Percentiles rank a stretch among this genome's conserved stretches.
These are phyloP conservation scores for Knipowitschia caucasica DNA, from an alignment of 2,797 vertebrate species.

Conservation along the genomic window DNA sequence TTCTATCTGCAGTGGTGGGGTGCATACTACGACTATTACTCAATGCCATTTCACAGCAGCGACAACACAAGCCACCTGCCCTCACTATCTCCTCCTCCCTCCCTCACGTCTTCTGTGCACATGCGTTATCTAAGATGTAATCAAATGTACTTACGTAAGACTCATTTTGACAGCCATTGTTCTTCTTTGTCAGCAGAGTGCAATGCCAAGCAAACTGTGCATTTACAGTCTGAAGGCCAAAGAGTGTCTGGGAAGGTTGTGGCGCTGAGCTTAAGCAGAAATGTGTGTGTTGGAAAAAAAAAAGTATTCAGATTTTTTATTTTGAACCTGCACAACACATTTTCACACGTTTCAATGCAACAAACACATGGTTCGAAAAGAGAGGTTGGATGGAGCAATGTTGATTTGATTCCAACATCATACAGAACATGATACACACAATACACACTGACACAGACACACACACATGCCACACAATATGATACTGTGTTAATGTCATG, in stretches of 20 bases:
- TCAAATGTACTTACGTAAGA: slow-evolving; percentile 7
- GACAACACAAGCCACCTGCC: slow-evolving; percentile 1
- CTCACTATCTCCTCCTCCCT: neutral
- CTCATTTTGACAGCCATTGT: neutral
- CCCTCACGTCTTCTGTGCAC: neutral
- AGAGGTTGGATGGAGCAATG: too few species aligned
- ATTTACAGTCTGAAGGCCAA: neutral
- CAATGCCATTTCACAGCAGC: slow-evolving; percentile 1
- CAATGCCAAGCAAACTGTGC: neutral
- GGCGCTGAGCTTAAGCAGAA: too few species aligned
- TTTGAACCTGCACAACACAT: too few species aligned
- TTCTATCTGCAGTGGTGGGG: slow-evolving; percentile 19
- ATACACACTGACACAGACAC: too few species aligned
- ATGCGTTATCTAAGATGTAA: slow-evolving; percentile 7
- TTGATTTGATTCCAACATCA: too few species aligned
- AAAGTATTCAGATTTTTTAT: too few species aligned
- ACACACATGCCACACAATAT: too few species aligned
- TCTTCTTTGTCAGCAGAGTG: slow-evolving; percentile 5
- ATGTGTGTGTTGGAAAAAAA: too few species aligned
- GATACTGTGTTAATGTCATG: too few species aligned
- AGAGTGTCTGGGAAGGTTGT: neutral
- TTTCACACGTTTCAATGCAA: too few species aligned
- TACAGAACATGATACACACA: too few species aligned
- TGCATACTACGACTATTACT: slow-evolving; percentile 26
- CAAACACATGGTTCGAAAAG: too few species aligned